These are phyloP conservation scores for Drosophila vallismaia DNA, from an alignment of 2,888 invertebrate species.

Conservation along the genomic window DNA sequence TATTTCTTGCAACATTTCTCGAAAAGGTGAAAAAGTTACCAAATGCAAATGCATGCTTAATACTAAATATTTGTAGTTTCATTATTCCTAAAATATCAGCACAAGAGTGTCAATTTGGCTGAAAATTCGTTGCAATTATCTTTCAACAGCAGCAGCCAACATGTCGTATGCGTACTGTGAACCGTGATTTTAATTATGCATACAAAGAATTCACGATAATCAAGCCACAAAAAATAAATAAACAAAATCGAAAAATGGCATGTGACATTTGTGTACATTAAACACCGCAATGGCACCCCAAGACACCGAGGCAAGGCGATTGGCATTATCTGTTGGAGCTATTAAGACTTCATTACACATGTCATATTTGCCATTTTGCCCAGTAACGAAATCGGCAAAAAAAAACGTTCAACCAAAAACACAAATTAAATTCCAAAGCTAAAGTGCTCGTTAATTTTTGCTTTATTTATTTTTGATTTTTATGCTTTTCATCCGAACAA, in stretches of 20 bases:
- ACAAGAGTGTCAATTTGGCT: constrained; percentile 32
- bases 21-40: constrained; percentile 20
- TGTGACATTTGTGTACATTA: constrained; percentile 58
- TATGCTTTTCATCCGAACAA: constrained; percentile 32
- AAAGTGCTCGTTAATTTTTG: constrained; percentile 64
- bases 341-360: constrained; percentile 80
- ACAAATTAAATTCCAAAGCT: constrained; percentile 60
- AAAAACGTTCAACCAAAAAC: constrained; percentile 21
- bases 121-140: constrained; percentile 34
- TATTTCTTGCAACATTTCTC: constrained; percentile 30
- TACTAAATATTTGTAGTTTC: background rate
- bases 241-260: constrained; percentile 15
- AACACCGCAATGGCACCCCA: constrained; percentile 17
- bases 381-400: constrained; percentile 10
- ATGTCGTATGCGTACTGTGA: constrained; percentile 74
- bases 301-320: constrained; percentile 43
- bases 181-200: constrained; percentile 74
- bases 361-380: constrained; percentile 72
- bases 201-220: constrained; percentile 47
- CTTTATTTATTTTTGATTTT: constrained; percentile 21
- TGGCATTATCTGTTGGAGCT: constrained; percentile 70
- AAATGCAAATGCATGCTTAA: constrained; percentile 25
- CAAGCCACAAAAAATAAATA: constrained; percentile 15
- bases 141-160: constrained; percentile 46
- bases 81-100: too few relatives aligned